Conservation (phyloP, 2,113 vertebrate species). For the Equus quagga region DNA sequence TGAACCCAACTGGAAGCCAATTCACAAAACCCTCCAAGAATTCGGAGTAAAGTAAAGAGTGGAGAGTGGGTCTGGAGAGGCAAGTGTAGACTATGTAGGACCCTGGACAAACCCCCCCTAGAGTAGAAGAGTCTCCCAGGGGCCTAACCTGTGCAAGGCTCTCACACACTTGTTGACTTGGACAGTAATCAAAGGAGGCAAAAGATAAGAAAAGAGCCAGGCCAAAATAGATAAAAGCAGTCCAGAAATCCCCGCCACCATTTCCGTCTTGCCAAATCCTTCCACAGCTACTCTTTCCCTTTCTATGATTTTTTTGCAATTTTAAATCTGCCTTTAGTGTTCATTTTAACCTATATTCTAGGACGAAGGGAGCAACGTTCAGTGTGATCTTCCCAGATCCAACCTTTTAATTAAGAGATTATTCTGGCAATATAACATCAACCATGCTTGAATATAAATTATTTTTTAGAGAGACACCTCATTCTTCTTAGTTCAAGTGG, state of each 20-base stretch:
- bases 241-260: background rate
- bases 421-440: background rate
- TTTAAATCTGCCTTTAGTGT: background rate
- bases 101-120: background rate
- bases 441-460: background rate
- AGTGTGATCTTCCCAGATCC: background rate
- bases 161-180: background rate
- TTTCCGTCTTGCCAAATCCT: background rate
- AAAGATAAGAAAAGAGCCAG: background rate
- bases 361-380: background rate
- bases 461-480: background rate
- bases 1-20: background rate
- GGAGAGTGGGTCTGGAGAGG: background rate
- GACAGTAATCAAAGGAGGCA: background rate
- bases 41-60: background rate
- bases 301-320: background rate
- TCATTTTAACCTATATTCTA: conserved; percentile 43
- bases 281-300: background rate
- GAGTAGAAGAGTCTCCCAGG: background rate
- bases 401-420: background rate
- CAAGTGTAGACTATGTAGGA: background rate
- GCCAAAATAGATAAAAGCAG: background rate
- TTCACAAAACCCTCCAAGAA: background rate
- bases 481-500: background rate
- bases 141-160: background rate